These are phyloP conservation scores for Lethrus apterus DNA, from an alignment of 1,140 invertebrate species.

Conservation along the genomic window DNA sequence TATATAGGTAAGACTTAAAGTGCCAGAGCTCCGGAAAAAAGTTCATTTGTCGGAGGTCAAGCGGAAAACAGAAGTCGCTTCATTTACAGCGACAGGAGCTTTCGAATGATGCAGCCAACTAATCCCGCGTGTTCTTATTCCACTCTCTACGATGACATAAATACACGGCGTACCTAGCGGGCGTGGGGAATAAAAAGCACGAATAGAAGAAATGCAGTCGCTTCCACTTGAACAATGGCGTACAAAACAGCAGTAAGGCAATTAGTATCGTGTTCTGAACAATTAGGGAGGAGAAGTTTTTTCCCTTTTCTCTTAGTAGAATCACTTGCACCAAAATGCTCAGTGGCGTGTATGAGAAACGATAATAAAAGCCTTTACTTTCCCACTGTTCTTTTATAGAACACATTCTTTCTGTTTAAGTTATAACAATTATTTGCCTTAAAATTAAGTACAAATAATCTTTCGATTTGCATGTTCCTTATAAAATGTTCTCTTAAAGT, in stretches of 20 bases:
- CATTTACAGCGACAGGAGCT: constrained; percentile 30
- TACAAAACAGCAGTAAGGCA: constrained; percentile 39
- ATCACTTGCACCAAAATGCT: constrained; percentile 13
- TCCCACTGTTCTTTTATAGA: too few relatives aligned
- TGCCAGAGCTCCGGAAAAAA: constrained; percentile 34
- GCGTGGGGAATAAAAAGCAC: constrained; percentile 20
- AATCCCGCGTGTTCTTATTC: constrained; percentile 38
- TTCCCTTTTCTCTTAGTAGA: constrained; percentile 19
- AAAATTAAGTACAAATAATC: too few relatives aligned
- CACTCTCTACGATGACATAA: constrained; percentile 35
- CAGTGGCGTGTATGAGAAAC: constrained; percentile 17
- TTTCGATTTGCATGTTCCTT: too few relatives aligned
- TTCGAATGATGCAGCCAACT: constrained; percentile 35
- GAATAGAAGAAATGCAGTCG: constrained; percentile 21
- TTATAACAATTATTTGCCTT: too few relatives aligned
- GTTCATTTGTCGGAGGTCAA: constrained; percentile 22
- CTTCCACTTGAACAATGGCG: constrained; percentile 35
- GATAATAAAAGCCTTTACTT: too few relatives aligned
- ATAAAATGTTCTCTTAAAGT: too few relatives aligned
- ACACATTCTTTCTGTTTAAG: too few relatives aligned
- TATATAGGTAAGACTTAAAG: constrained; percentile 35
- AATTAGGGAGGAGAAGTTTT: constrained; percentile 34
- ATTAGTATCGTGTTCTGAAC: constrained; percentile 41
- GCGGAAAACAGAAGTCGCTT: not conserved
- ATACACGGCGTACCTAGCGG: constrained; percentile 28